Conservation (phyloP, 2,113 vertebrate genomes). For the Etheostoma cragini region DNA sequence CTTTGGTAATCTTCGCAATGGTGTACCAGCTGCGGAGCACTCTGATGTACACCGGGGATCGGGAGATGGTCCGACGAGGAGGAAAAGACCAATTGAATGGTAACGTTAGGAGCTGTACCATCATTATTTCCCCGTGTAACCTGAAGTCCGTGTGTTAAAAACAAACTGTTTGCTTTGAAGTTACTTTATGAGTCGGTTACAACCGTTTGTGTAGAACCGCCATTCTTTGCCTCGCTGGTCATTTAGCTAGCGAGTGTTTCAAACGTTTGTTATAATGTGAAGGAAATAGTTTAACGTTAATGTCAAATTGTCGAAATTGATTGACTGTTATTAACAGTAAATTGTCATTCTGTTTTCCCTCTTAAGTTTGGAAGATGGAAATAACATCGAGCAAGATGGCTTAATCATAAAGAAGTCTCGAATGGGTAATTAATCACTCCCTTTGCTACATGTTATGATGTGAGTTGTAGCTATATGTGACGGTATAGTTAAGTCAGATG, state of each 20-base stretch:
- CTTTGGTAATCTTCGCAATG: constrained; percentile 80
- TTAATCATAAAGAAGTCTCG: constrained; percentile 79
- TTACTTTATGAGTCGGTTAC: background rate
- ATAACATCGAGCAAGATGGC: constrained; percentile 68
- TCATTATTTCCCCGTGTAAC: background rate
- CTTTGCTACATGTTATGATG: background rate
- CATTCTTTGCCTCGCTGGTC: background rate
- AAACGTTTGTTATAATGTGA: background rate
- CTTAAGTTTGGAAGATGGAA: constrained; percentile 81
- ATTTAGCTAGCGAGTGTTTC: background rate
- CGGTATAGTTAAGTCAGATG: background rate
- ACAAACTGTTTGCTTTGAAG: background rate
- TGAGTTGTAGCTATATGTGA: no score
- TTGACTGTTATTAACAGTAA: background rate
- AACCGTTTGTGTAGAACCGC: background rate
- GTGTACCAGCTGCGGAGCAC: constrained; percentile 66
- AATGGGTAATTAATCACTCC: constrained; percentile 77
- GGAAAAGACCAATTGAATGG: constrained; percentile 82
- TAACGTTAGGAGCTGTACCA: constrained; percentile 42
- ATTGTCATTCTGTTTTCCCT: background rate
- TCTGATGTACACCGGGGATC: constrained; percentile 49
- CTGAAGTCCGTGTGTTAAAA: background rate
- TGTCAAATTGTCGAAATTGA: background rate
- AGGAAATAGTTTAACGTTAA: background rate
- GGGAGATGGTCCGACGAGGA: constrained; percentile 57